These are phyloP conservation scores for Ceratina japonica DNA, from an alignment of 1,140 invertebrate species.

Conservation along the genomic window DNA sequence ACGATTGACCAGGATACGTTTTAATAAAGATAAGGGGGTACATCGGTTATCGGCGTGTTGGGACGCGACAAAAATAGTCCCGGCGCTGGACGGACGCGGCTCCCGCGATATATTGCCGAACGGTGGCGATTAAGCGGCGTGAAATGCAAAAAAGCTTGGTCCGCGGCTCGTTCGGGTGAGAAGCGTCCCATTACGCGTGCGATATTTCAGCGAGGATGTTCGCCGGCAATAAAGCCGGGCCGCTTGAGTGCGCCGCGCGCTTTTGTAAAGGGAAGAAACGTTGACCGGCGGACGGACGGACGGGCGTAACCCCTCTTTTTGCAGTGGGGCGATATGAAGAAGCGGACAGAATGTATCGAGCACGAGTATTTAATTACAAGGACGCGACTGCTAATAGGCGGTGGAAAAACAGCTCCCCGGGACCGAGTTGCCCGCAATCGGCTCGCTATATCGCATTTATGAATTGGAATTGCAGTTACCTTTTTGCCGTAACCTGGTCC, in stretches of 20 bases:
- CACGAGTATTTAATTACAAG: constrained; percentile 42
- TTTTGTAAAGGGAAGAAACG: neutral
- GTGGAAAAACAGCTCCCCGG: neutral
- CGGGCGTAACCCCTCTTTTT: neutral
- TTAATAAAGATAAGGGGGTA: constrained; percentile 44
- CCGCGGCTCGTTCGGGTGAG: neutral
- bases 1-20: constrained; percentile 17
- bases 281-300: neutral
- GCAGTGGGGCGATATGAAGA: constrained; percentile 1
- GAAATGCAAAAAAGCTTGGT: neutral
- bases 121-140: constrained; percentile 18
- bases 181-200: constrained; percentile 16
- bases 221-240: constrained; percentile 17
- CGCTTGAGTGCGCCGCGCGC: neutral
- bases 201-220: constrained; percentile 21
- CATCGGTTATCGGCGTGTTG: neutral
- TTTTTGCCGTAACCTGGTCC: neutral
- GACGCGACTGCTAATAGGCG: constrained; percentile 10
- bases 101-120: neutral
- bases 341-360: neutral
- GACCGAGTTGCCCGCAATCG: neutral
- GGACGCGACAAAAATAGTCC: neutral
- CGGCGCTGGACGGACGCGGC: neutral
- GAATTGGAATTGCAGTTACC: neutral
- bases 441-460: neutral